phyloP scores from a whole-genome alignment of 2,888 invertebrate species.

The Neoscelio sp. region DNA sequence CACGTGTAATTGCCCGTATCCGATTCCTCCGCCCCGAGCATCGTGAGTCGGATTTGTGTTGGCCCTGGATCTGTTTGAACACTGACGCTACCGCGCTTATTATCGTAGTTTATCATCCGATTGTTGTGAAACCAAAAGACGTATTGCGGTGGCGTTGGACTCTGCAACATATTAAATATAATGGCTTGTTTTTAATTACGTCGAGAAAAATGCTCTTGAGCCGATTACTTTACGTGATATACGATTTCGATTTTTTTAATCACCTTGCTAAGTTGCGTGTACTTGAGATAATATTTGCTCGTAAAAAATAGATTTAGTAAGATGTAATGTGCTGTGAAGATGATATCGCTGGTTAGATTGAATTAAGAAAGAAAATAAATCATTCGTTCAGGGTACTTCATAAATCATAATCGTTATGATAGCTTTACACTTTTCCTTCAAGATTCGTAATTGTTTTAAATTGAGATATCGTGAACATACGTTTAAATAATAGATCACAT shows the following conservation, averaged over 20 bases:
- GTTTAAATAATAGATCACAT: no score
- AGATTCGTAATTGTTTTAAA: no score
- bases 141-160: conserved; percentile 96
- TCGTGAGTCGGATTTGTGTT: conserved; percentile 93
- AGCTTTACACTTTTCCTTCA: no score
- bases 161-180: conserved; percentile 85
- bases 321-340: neutral
- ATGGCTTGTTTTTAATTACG: neutral
- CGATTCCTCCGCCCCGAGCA: conserved; percentile 91
- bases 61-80: conserved; percentile 94
- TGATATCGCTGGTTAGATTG: no score
- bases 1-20: conserved; percentile 97
- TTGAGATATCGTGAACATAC: no score
- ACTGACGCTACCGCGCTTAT: conserved; percentile 90
- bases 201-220: neutral
- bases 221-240: neutral
- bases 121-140: conserved; percentile 98
- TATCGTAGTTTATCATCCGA: conserved; percentile 97
- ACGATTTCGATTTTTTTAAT: neutral
- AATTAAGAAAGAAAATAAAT: no score
- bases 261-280: no score
- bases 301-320: neutral
- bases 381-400: no score
- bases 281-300: no score
- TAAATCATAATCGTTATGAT: no score